Base-by-base conservation (phyloP, 2,797 vertebrate species). In the Centropyge bicolor region DNA sequence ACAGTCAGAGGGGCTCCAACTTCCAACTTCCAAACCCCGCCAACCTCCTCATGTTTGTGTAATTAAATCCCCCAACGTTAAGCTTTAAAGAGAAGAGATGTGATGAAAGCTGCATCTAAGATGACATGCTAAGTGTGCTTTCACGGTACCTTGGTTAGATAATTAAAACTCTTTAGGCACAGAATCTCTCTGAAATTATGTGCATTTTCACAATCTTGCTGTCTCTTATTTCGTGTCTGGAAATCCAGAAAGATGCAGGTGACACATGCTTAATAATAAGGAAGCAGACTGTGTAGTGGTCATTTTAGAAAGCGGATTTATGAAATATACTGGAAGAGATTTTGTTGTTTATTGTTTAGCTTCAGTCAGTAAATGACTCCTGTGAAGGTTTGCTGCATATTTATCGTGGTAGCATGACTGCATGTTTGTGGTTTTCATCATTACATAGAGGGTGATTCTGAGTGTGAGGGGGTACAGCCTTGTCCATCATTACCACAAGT, bases 1-100 rank as follows among this genome's bases (percentile, higher is more conserved):
- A 9, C 20, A 70, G 63, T 79, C 65, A 56, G 73, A 72, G 70
- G 55, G 63, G 31, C 73, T 69, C 38, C 65, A 60, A 46, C 22
- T 61, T 43, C 27, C 27, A 31, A n/a, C n/a, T n/a, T n/a, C n/a
- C 62, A 61, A 74, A 74, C 54, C 57, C 60, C 24, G 78, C 74
- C 80, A 60, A 65, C 22, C 61, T 70, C 69, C 43, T 84, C 71
- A 74, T 75, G 85, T 85, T 81, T 52, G 66, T 78, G 73, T 76
- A 31, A 80, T 77, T 31, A 77, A 88, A 76, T n/a, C 77, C 43
- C 35, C 54, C 64, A 51, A 55, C 6, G 24, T 65, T 63, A 8
- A 65, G 68, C 69, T 80, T 80, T 67, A 61, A 36, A 78, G 8
- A 17, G 51, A 68, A 66, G 46, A 57, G 5, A 66, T 22, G 46